Evolutionary conservation across 37 sponge, comb jelly and placozoan genomes (phyloP).

Genomic region (Bolinopsis microptera): DNA sequence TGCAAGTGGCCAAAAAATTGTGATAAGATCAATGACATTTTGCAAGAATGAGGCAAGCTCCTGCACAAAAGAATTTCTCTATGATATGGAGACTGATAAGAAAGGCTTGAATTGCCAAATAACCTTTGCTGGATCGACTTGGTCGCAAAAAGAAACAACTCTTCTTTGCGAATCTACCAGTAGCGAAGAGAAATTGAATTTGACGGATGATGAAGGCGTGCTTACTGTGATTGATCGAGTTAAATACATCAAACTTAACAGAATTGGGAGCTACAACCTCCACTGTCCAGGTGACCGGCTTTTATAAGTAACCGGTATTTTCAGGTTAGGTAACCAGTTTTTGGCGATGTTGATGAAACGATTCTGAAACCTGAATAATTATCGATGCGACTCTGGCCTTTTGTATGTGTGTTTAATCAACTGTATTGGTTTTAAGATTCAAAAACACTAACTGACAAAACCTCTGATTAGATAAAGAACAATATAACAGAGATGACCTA

Average conservation of each 20-base stretch:
- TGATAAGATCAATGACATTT: not conserved
- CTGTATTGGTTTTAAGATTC: not conserved
- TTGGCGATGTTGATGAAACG: too few relatives aligned
- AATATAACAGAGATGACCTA: not conserved
- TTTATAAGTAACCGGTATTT: not conserved
- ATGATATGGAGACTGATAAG: not conserved
- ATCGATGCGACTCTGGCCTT: too few relatives aligned
- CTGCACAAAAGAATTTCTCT: not conserved
- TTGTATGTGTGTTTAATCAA: too few relatives aligned
- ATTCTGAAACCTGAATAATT: too few relatives aligned
- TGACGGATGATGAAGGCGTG: not conserved
- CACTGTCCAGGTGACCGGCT: constrained; percentile 3
- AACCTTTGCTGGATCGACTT: not conserved
- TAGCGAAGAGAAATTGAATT: not conserved
- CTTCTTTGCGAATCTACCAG: not conserved
- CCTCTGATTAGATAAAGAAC: not conserved
- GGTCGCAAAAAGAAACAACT: not conserved
- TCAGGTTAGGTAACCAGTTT: too few relatives aligned
- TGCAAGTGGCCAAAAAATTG: not conserved
- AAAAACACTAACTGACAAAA: not conserved
- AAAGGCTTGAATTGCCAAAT: not conserved
- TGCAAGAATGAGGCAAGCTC: not conserved
- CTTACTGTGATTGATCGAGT: not conserved
- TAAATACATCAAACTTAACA: not conserved
- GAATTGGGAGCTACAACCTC: not conserved